Base-by-base conservation (phyloP, 2,797 vertebrate species). In the Argentina silus region DNA sequence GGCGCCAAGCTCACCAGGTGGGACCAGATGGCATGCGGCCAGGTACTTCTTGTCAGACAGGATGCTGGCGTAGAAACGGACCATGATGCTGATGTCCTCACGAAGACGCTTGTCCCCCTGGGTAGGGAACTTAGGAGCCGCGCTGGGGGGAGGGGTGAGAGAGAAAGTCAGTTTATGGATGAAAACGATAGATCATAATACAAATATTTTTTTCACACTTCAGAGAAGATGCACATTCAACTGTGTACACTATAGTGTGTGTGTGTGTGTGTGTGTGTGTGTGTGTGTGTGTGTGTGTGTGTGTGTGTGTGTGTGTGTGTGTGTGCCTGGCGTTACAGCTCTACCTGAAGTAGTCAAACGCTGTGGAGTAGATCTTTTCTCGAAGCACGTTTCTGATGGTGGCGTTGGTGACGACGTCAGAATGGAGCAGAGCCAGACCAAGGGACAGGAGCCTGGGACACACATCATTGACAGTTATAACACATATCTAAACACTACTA, bases 11-110 rank as follows among this genome's bases (percentile, higher is more conserved):
- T 96, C 90, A 99, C 97, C 97, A 14, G 96, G 96, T 19, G 97
- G 96, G 67, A 97, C 97, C 7, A 99, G 90, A 60, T 97, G 97
- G 86, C 92, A 97, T 83, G 97, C 97, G 0, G 96, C 96, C 83
- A 99, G 92, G 87, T 99, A 99, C 89, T 99, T 99, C 94, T 99
- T 99, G 86, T 99, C 98, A 0, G 98, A 99, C 80, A 99, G 96
- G 96, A 99, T 97, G 10, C 92, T 96, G n/a, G 97, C 97, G 91
- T 98, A 99, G 91, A 99, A 99, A 78, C 96, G 97, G 86, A 95
- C 96, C 82, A 97, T 92, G 83, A 97, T 94, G 84, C 95, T 95
- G 91, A 99, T 98, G 88, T 99, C 98, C 86, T 99, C 98, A 0
- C 98, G 96, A 7, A 99, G 94, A 11, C 92, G 90, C 87, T 98